Conservation (phyloP, 2,888 invertebrate genomes). For the Drosophila yooni region DNA sequence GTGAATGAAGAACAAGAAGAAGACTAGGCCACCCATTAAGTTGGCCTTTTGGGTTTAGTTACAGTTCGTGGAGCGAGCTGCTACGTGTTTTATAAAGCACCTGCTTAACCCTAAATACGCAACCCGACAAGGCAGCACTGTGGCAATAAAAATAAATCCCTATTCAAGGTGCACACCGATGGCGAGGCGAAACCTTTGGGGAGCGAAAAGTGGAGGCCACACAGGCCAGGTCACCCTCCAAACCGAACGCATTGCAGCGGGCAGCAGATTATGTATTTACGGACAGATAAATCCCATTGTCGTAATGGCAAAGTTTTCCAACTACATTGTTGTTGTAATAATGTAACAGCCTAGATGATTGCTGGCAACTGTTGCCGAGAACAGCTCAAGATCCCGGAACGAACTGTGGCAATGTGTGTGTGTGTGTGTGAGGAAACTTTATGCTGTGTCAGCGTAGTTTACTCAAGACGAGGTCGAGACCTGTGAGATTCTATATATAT, state of each 20-base stretch:
- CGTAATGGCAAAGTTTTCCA: conserved; percentile 69
- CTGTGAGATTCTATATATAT: neutral
- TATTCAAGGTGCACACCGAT: conserved; percentile 59
- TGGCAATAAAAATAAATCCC: conserved; percentile 78
- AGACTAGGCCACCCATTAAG: conserved; percentile 29
- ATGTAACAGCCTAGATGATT: conserved; percentile 76
- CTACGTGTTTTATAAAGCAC: conserved; percentile 74
- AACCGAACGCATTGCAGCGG: conserved; percentile 36
- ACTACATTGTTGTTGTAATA: conserved; percentile 55
- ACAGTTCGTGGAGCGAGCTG: conserved; percentile 52
- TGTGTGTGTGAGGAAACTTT: conserved; percentile 55
- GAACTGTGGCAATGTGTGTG: conserved; percentile 6
- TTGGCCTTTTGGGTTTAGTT: conserved; percentile 61
- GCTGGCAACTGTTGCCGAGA: conserved; percentile 70
- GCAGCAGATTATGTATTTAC: conserved; percentile 79
- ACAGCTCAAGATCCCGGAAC: neutral
- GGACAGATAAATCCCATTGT: conserved; percentile 72
- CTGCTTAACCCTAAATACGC: conserved; percentile 76
- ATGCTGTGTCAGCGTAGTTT: conserved; percentile 68
- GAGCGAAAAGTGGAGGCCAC: conserved; percentile 12
- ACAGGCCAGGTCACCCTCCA: conserved; percentile 5
- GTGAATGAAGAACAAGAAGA: neutral
- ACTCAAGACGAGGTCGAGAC: conserved; percentile 49
- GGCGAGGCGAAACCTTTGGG: conserved; percentile 50
- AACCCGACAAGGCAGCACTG: conserved; percentile 36